Evolutionary conservation across 2,888 invertebrate species (phyloP), one percentile per base, ranked within the genome.

Genomic region (Chesias legatella): DNA sequence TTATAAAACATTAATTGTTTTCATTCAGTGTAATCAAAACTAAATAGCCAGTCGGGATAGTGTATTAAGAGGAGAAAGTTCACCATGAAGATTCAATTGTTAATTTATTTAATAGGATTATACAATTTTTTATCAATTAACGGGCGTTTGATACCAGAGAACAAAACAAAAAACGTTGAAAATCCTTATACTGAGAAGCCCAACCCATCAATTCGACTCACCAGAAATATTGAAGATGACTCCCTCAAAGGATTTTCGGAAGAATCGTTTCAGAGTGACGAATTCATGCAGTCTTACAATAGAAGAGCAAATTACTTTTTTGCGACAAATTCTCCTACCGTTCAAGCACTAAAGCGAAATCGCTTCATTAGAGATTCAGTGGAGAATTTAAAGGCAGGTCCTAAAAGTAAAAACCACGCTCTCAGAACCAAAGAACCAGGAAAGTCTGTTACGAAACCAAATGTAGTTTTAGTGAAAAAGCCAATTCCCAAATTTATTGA

Each of bases 401-500:
- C 33, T 10, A 33, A 33, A n/a, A 53, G 36, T 1, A 51, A 34
- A 37, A 1, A 11, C 1, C n/a, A 17, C 2, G 13, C n/a, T 40
- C 8, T 25, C 22, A 7, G 8, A 7, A 2, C 17, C 25, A 28
- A 17, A 31, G 1, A 17, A 5, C 5, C 13, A 17, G 13, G 2
- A 5, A 17, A 17, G 5, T 17, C 0, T 7, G 6, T 7, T 21
- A n/a, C 10, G 0, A 63, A 59, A 33, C 11, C 53, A 26, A 56
- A 58, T 42, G 25, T 33, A 27, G 52, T 57, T 1, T 59, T 78
- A 9, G 67, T 81, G 1, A 81, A 77, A 34, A 80, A 79, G 62
- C 81, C 83, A 0, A 77, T 83, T 51, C 78, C 82, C 0, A 83
- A 78, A 56, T 83, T 67, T 36, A 68, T 63, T 7, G 79, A 80